Evolutionary conservation across 2,888 invertebrate genomes (phyloP).

Genomic region (Lasioglossum lativentre): DNA sequence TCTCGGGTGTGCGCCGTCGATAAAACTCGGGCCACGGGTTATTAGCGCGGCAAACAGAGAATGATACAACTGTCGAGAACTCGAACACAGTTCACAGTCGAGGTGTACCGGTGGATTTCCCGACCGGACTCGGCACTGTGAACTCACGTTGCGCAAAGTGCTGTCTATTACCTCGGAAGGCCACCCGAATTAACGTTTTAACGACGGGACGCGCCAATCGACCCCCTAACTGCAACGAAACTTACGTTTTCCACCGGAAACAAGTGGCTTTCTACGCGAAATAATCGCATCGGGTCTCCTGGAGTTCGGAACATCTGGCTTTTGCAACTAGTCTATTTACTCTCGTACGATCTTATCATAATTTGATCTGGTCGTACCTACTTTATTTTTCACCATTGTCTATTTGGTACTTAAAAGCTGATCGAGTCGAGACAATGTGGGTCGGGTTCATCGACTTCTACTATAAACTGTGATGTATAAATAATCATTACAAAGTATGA

Average conservation of each 20-base stretch:
- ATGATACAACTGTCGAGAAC: slow-evolving; percentile 1
- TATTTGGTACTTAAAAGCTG: no score
- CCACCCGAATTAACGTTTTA: not conserved
- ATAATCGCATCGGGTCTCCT: not conserved
- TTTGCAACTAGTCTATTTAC: no score
- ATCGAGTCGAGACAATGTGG: no score
- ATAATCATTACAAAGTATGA: no score
- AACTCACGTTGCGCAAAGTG: not conserved
- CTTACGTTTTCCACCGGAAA: not conserved
- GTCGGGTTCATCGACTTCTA: no score
- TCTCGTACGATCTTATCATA: no score
- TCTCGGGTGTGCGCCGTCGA: not conserved
- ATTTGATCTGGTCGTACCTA: no score
- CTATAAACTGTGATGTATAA: no score
- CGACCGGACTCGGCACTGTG: not conserved
- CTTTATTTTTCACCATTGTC: no score
- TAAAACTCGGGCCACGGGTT: slow-evolving; percentile 37
- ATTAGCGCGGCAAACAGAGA: slow-evolving; percentile 46
- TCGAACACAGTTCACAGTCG: not conserved
- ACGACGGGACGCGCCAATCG: not conserved
- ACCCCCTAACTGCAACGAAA: not conserved
- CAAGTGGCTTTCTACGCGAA: not conserved
- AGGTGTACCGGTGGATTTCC: not conserved
- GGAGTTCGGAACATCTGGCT: no score
- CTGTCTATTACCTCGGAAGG: not conserved